A percentile compares a stretch with the other conserved stretches of the same genome.
Conservation (phyloP, 2,113 vertebrate species). For the Rousettus leschenaultii region DNA sequence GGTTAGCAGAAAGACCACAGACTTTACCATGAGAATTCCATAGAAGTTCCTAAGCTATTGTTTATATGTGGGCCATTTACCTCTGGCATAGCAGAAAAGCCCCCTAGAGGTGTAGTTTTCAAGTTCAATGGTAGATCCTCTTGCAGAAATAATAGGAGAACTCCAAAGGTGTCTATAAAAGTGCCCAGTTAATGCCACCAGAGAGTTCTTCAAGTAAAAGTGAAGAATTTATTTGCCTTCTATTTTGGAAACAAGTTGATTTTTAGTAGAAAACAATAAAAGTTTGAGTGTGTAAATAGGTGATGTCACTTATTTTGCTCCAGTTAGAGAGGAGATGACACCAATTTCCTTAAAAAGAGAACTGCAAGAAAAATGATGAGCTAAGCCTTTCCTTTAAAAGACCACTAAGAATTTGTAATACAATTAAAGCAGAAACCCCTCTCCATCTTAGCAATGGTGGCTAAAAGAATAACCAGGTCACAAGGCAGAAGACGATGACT, state of each 20-base stretch:
- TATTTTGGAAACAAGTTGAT: not conserved
- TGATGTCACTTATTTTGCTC: not conserved
- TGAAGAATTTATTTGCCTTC: not conserved
- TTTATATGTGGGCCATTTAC: not conserved
- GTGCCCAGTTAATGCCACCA: not conserved
- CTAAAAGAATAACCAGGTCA: not conserved
- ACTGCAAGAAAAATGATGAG: not conserved
- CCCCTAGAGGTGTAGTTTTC: not conserved
- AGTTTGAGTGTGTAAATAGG: accelerated
- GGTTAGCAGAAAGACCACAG: not conserved
- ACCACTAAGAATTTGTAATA: not conserved
- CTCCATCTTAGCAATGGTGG: not conserved
- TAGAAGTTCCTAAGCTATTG: not conserved
- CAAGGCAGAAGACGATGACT: not conserved
- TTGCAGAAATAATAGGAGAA: not conserved
- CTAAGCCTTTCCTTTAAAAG: not conserved
- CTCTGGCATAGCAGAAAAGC: not conserved
- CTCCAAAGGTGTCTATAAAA: not conserved
- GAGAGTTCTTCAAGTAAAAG: not conserved
- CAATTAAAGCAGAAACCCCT: not conserved
- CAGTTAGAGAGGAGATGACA: not conserved
- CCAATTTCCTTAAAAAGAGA: not conserved
- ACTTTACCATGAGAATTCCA: not conserved
- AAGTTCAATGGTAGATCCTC: not conserved
- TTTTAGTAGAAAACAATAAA: not conserved